These are phyloP conservation scores for Eulithis testata DNA, from an alignment of 2,888 invertebrate species.

Conservation along the genomic window DNA sequence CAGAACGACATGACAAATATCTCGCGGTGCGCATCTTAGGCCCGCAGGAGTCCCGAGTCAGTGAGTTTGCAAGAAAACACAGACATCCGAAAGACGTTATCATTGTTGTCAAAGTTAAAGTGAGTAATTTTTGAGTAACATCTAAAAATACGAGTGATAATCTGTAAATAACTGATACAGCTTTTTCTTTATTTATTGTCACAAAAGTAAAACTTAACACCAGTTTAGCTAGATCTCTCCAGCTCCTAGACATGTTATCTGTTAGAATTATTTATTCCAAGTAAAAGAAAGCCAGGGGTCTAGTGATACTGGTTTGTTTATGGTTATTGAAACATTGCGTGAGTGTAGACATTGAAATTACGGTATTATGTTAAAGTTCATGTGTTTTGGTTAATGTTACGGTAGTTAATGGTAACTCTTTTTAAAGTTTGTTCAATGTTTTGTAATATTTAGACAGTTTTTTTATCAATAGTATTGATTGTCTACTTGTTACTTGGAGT, in stretches of 20 bases:
- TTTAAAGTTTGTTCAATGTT: neutral
- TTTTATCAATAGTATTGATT: too few species aligned
- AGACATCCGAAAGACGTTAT: too few species aligned
- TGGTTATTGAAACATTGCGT: constrained; percentile 56
- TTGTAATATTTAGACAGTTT: neutral
- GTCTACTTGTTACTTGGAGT: too few species aligned
- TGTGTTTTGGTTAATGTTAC: constrained; percentile 8
- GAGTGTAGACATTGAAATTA: constrained; percentile 47
- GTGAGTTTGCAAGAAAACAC: too few species aligned
- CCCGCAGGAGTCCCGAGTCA: too few species aligned
- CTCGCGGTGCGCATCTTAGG: too few species aligned
- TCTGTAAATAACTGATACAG: neutral
- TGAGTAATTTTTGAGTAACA: too few species aligned
- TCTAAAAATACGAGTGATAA: neutral
- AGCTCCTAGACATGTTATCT: constrained; percentile 15
- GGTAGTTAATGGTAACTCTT: constrained; percentile 4
- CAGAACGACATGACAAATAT: too few species aligned
- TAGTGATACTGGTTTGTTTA: constrained; percentile 37
- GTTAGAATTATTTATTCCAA: constrained; percentile 20
- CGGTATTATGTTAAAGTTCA: constrained; percentile 20
- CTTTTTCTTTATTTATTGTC: neutral
- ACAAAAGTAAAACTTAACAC: constrained; percentile 24
- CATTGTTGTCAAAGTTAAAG: too few species aligned
- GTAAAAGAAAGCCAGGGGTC: constrained; percentile 37
- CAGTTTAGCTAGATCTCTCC: constrained; percentile 38